phyloP scores from a whole-genome alignment of 2,797 vertebrate species.

The Danio jaintianensis region DNA sequence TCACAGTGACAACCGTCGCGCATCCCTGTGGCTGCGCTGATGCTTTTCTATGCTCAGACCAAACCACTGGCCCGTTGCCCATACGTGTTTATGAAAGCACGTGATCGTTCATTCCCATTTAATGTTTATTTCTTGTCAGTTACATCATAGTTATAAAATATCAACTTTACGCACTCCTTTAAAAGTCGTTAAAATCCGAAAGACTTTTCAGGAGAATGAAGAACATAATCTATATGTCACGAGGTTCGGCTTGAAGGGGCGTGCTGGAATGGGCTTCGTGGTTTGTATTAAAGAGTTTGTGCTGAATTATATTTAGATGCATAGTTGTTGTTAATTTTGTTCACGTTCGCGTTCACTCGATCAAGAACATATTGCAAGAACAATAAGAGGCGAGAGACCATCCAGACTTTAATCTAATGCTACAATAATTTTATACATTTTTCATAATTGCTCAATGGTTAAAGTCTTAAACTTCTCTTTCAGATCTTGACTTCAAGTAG shows the following conservation, averaged over 20 bases:
- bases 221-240: slow-evolving; percentile 74
- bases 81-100: slow-evolving; percentile 56
- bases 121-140: neutral
- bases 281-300: slow-evolving; percentile 87
- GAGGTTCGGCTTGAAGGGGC: slow-evolving; percentile 85
- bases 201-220: neutral
- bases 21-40: slow-evolving; percentile 64
- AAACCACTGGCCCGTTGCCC: slow-evolving; percentile 65
- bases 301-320: slow-evolving; percentile 90
- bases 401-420: slow-evolving; percentile 96
- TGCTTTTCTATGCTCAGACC: slow-evolving; percentile 63
- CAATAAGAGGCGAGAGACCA: slow-evolving; percentile 85
- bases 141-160: neutral
- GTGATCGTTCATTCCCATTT: slow-evolving; percentile 37
- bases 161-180: neutral
- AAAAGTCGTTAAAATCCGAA: neutral
- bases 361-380: slow-evolving; percentile 91
- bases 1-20: slow-evolving; percentile 39
- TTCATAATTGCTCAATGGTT: slow-evolving; percentile 97
- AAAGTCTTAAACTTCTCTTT: slow-evolving; percentile 84
- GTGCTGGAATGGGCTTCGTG: slow-evolving; percentile 94
- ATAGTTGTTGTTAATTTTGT: slow-evolving; percentile 94
- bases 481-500: slow-evolving; percentile 74
- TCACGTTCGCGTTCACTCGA: slow-evolving; percentile 89
- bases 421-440: slow-evolving; percentile 98